Percentiles rank a stretch among this genome's conserved stretches.
phyloP scores from a whole-genome alignment of 2,888 invertebrate species.

The Prosapia bicincta region DNA sequence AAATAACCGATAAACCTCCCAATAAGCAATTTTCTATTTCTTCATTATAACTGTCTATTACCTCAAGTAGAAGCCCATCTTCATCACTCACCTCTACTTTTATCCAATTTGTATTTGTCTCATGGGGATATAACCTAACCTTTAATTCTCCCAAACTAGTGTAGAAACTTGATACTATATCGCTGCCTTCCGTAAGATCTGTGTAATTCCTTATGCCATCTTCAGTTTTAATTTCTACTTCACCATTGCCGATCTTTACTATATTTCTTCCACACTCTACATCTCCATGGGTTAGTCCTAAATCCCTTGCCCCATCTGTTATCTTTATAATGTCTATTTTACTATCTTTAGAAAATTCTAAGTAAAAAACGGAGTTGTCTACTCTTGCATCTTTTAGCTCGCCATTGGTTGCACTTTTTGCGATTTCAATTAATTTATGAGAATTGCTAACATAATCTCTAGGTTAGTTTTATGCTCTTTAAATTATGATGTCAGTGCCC shows the following conservation, averaged over 20 bases:
- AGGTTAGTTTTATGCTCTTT: slow-evolving; percentile 4
- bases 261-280: slow-evolving; percentile 8
- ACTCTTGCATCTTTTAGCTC: slow-evolving; percentile 9
- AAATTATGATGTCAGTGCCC: neutral
- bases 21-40: too few relatives aligned
- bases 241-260: slow-evolving; percentile 4
- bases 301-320: neutral
- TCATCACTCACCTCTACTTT: too few relatives aligned
- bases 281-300: slow-evolving; percentile 3
- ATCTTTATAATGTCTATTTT: neutral
- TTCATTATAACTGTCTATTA: too few relatives aligned
- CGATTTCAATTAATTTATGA: slow-evolving; percentile 4
- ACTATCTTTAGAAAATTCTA: neutral
- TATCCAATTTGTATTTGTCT: too few relatives aligned
- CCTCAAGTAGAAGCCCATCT: too few relatives aligned
- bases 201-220: slow-evolving; percentile 10
- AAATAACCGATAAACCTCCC: too few relatives aligned
- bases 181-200: slow-evolving; percentile 5
- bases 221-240: slow-evolving; percentile 13
- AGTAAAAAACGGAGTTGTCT: slow-evolving; percentile 11
- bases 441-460: slow-evolving; percentile 1
- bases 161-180: too few relatives aligned
- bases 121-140: too few relatives aligned
- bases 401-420: slow-evolving; percentile 11
- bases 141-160: too few relatives aligned